phyloP scores from a whole-genome alignment of 2,888 invertebrate species.

The Icerya purchasi region DNA sequence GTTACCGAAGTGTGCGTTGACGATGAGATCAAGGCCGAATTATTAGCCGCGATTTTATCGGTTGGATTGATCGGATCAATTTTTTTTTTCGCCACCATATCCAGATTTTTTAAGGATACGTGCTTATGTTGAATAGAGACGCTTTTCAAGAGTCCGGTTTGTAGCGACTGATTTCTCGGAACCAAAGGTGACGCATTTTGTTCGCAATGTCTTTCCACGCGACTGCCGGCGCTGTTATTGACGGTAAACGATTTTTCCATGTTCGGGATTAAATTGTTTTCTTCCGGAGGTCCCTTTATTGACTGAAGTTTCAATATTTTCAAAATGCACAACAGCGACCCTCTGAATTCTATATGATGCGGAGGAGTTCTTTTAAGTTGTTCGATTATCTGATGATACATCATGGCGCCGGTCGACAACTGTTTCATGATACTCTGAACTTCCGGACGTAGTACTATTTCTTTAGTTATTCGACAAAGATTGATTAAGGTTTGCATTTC shows the following conservation, averaged over 20 bases:
- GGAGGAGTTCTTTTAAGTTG: conserved; percentile 46
- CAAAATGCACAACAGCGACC: conserved; percentile 16
- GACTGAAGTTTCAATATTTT: conserved; percentile 15
- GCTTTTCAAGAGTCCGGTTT: background rate
- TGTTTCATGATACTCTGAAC: conserved; percentile 50
- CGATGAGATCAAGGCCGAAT: too few species aligned
- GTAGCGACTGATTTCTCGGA: background rate
- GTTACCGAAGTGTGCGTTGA: too few species aligned
- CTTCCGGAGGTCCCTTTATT: background rate
- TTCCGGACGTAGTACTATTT: conserved; percentile 47
- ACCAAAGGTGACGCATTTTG: background rate
- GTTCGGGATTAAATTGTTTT: background rate
- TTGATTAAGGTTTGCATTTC: conserved; percentile 24
- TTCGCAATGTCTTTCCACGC: background rate
- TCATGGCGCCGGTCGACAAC: conserved; percentile 53
- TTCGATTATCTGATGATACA: conserved; percentile 49
- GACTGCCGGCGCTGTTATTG: background rate
- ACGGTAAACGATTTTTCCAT: background rate
- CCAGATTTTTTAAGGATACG: background rate
- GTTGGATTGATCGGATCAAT: too few species aligned
- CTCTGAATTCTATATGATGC: conserved; percentile 28
- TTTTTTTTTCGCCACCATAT: too few species aligned
- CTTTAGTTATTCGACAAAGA: conserved; percentile 33
- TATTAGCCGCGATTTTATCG: too few species aligned
- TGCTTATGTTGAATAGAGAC: background rate